Evolutionary conservation across 2,888 invertebrate genomes (phyloP).

Genomic region (Unio delphinus): DNA sequence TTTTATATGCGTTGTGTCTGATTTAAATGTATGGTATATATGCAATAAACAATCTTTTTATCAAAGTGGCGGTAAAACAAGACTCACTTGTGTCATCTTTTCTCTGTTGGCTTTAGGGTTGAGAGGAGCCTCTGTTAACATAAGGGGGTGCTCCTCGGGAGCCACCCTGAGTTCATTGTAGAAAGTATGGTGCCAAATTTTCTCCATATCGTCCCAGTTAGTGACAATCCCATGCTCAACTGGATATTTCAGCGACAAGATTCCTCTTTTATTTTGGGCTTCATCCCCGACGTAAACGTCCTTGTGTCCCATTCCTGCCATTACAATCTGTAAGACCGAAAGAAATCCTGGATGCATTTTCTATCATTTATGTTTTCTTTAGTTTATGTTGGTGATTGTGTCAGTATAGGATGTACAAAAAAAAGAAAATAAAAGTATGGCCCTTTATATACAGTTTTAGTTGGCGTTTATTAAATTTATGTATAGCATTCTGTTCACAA

Average conservation of each 20-base stretch:
- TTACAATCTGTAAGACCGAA: constrained; percentile 17
- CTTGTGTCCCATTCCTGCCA: constrained; percentile 56
- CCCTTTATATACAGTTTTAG: neutral
- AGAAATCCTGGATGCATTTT: neutral
- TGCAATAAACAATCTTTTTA: constrained; percentile 73
- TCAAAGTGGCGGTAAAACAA: constrained; percentile 62
- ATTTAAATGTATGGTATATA: neutral
- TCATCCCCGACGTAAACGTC: constrained; percentile 62
- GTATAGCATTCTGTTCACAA: no score
- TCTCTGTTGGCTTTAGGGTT: constrained; percentile 89
- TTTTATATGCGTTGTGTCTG: no score
- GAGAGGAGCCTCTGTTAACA: constrained; percentile 76
- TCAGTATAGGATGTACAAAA: neutral
- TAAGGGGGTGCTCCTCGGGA: constrained; percentile 93
- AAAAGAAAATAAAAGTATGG: neutral
- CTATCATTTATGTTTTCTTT: no score
- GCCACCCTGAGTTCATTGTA: constrained; percentile 72
- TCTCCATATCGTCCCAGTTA: constrained; percentile 56
- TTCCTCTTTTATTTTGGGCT: constrained; percentile 58
- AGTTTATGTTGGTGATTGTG: neutral
- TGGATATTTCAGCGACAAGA: constrained; percentile 60
- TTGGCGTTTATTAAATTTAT: no score
- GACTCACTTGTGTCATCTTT: constrained; percentile 86
- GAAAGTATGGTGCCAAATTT: neutral
- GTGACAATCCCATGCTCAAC: constrained; percentile 59